phyloP scores from a whole-genome alignment of 1,140 invertebrate genomes.

The Palaemon carinicauda region DNA sequence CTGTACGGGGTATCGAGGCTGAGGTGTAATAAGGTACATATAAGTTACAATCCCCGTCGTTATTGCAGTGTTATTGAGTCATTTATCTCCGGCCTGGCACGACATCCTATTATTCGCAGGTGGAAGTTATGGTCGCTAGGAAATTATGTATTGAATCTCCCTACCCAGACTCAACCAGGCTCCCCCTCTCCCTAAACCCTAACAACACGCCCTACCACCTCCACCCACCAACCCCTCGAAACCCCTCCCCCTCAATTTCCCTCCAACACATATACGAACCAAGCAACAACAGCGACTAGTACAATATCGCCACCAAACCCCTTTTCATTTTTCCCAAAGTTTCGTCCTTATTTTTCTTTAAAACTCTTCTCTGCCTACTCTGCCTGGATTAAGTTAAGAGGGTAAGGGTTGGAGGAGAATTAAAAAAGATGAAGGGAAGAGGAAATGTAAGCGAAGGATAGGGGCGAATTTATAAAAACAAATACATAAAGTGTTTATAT shows the following conservation, averaged over 20 bases:
- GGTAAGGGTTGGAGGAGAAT: neutral
- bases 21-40: constrained; percentile 43
- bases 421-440: neutral
- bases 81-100: constrained; percentile 52
- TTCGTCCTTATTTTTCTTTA: neutral
- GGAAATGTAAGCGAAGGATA: neutral
- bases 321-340: neutral
- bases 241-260: no score
- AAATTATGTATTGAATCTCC: constrained; percentile 55
- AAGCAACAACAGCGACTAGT: no score
- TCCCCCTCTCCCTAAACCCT: neutral
- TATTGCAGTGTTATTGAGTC: constrained; percentile 54
- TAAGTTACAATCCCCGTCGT: constrained; percentile 52
- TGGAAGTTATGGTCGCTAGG: constrained; percentile 39
- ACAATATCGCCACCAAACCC: neutral
- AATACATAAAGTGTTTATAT: no score
- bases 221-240: neutral
- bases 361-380: neutral
- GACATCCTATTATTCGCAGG: constrained; percentile 55
- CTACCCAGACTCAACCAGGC: constrained; percentile 15
- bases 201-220: neutral
- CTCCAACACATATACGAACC: no score
- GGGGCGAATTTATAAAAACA: neutral
- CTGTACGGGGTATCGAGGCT: neutral
- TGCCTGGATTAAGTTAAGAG: neutral